A percentile compares a stretch with the other conserved stretches of the same genome.
Evolutionary conservation across 2,113 vertebrate genomes (phyloP).

Genomic region (Fregetta grallaria): DNA sequence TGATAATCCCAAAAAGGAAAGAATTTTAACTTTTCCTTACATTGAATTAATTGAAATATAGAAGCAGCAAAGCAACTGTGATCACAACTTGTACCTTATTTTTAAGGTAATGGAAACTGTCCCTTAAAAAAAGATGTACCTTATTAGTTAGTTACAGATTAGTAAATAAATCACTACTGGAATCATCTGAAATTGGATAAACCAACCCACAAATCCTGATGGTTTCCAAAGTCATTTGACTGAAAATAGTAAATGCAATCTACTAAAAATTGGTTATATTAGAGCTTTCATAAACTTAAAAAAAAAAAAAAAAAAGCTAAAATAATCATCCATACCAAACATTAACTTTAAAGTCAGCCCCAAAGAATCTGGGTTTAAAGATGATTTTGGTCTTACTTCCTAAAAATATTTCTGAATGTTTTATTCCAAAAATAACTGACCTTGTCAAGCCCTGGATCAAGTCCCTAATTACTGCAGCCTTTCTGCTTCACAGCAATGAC

Average conservation of each 20-base stretch:
- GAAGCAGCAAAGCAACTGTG: not conserved
- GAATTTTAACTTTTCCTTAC: not conserved
- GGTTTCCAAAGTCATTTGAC: not conserved
- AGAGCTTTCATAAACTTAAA: not conserved
- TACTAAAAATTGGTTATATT: not conserved
- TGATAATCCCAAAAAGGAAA: not conserved
- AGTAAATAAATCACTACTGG: not conserved
- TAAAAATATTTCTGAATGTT: slow-evolving; percentile 7
- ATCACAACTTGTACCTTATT: not conserved
- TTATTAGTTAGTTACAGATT: not conserved
- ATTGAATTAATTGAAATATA: not conserved
- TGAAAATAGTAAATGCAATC: not conserved
- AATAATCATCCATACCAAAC: not conserved
- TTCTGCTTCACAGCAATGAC: slow-evolving; percentile 9
- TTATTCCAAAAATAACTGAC: slow-evolving; percentile 35
- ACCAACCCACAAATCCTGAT: not conserved
- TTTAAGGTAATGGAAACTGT: not conserved
- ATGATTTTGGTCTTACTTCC: not conserved
- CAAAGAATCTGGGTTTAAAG: not conserved
- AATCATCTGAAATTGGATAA: not conserved
- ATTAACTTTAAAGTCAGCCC: not conserved
- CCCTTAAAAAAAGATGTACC: not conserved
- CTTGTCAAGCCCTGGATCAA: slow-evolving; percentile 5
- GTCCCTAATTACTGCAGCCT: slow-evolving; percentile 39
- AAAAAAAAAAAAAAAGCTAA: not conserved